Evolutionary conservation across 2,797 vertebrate genomes (phyloP).

Genomic region (Enteromius argenteus): DNA sequence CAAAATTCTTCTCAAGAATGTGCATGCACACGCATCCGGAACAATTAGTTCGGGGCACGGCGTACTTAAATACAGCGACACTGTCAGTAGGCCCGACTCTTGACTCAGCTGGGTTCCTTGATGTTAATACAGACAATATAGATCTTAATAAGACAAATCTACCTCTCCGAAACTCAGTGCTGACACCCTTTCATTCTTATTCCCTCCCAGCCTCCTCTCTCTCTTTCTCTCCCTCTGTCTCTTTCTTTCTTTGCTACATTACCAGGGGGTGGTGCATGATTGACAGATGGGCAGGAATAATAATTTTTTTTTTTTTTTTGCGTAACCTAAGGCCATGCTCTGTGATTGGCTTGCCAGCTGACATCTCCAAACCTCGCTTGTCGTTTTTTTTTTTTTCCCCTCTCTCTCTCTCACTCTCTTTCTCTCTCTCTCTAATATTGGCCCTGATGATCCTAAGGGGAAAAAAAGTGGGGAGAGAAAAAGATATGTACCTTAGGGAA

Average conservation of each 20-base stretch:
- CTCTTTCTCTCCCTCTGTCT: slow-evolving; percentile 67
- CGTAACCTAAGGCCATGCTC: slow-evolving; percentile 86
- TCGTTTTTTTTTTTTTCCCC: slow-evolving; percentile 62
- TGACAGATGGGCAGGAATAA: slow-evolving; percentile 89
- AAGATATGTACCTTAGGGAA: slow-evolving; percentile 89
- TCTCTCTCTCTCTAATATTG: slow-evolving; percentile 78
- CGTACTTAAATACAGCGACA: slow-evolving; percentile 57
- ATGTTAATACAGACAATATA: slow-evolving; percentile 70
- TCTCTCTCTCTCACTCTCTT: slow-evolving; percentile 71
- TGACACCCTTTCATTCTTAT: slow-evolving; percentile 64
- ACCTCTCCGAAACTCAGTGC: slow-evolving; percentile 72
- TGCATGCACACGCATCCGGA: slow-evolving; percentile 65
- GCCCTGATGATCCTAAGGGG: slow-evolving; percentile 85
- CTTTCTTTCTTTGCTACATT: slow-evolving; percentile 82
- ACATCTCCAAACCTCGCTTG: slow-evolving; percentile 83
- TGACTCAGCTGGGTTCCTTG: slow-evolving; percentile 51
- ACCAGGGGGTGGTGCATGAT: slow-evolving; percentile 86
- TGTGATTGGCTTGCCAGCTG: slow-evolving; percentile 87
- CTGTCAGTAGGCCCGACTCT: slow-evolving; percentile 50
- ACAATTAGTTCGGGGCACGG: slow-evolving; percentile 72
- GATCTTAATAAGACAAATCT: slow-evolving; percentile 72
- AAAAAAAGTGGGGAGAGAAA: slow-evolving; percentile 74
- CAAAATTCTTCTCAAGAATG: slow-evolving; percentile 48
- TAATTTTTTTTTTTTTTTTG: slow-evolving; percentile 80
- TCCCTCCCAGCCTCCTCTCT: slow-evolving; percentile 57